Base-by-base conservation (phyloP, 2,797 vertebrate species). In the Acanthornis magna region DNA sequence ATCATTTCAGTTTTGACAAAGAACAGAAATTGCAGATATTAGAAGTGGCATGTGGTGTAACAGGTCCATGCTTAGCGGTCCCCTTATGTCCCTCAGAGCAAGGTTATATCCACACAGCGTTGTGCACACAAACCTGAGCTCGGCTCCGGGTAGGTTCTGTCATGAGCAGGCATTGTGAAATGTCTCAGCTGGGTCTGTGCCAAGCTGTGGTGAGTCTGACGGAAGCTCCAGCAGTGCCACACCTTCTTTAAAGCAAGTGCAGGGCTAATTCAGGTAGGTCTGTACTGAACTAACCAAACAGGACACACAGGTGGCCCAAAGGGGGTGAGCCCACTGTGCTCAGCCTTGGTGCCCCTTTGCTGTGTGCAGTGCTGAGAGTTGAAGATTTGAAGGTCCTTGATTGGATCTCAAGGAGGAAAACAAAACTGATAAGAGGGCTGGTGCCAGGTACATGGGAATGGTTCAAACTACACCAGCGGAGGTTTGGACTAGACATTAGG, bases 401-500 rank as follows among this genome's bases (percentile, higher is more conserved):
- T 19, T 22, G 22, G 1, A 0, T 50, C 47, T 60, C 26, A 4
- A 70, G 26, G 12, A 51, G 32, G 9, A 13, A 20, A 76, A 19
- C 34, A 54, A 65, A 40, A 21, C 22, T 58, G 40, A 4, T 32
- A 40, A 30, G 6, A 63, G 12, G 15, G 6, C 29, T 47, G 66
- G 68, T 32, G 54, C 38, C 0, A 51, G 38, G 13, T 38, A 30
- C 1, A 0, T 0, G 0, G 22, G 21, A 53, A 36, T 48, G 16
- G 8, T 45, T 84, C 51, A 81, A 84, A 38, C 55, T 70, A 14
- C 2, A 8, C 6, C 14, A 40, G 5, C 3, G 4, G 5, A 40
- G 8, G 15, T 57, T 81, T 25, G 34, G 13, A 19, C 22, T 66
- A 32, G 32, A 47, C 21, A 21, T 78, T 7, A 43, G 38, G 14